These are phyloP conservation scores for Aphelocoma coerulescens DNA, from an alignment of 2,113 vertebrate genomes.

Conservation along the genomic window DNA sequence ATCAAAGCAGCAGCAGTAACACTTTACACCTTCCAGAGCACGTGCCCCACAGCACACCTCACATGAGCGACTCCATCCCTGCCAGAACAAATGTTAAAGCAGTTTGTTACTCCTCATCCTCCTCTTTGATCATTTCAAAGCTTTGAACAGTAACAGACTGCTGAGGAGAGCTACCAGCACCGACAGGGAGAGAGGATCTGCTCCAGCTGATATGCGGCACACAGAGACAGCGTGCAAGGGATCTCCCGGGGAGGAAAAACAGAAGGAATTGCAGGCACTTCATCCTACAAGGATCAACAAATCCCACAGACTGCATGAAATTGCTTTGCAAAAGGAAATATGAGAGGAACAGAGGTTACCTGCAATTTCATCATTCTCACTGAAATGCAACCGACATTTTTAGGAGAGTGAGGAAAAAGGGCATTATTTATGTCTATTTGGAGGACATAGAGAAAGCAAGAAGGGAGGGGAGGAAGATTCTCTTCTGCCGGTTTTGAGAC, in stretches of 20 bases:
- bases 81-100: not conserved
- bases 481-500: not conserved
- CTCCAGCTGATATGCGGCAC: fast-evolving
- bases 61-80: not conserved
- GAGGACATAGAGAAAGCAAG: not conserved
- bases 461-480: not conserved
- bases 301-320: not conserved
- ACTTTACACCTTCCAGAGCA: not conserved
- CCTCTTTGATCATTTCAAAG: not conserved
- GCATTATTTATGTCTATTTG: not conserved
- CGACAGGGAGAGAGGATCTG: not conserved
- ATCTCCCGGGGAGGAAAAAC: not conserved
- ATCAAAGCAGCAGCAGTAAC: not conserved
- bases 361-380: not conserved
- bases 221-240: not conserved
- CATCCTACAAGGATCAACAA: not conserved
- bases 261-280: not conserved
- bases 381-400: not conserved
- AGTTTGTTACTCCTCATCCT: not conserved
- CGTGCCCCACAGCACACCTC: not conserved
- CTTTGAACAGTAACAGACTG: not conserved
- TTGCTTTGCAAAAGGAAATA: not conserved
- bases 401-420: not conserved
- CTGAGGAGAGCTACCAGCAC: not conserved
- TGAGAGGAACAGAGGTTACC: not conserved